Evolutionary conservation across 1,140 invertebrate genomes (phyloP).

Genomic region (Gyrodactylus bullatarudis): DNA sequence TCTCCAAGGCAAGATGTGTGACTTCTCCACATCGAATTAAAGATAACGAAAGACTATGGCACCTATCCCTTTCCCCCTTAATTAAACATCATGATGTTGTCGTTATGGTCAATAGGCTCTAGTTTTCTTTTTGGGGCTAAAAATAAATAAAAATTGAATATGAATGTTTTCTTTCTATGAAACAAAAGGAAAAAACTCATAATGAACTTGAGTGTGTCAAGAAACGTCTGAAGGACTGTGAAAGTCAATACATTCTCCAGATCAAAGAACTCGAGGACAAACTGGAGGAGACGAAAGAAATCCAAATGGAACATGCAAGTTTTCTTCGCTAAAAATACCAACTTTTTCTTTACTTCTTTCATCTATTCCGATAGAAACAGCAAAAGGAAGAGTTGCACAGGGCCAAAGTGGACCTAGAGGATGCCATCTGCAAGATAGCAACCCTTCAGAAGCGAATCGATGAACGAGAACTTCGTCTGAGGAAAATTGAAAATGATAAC

Average conservation of each 20-base stretch:
- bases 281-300: not conserved
- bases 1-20: no score
- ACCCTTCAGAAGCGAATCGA: conserved; percentile 3
- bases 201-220: not conserved
- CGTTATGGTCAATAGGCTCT: no score
- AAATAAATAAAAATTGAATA: not conserved
- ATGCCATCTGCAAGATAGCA: not conserved
- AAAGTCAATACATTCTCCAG: not conserved
- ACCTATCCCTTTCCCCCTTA: no score
- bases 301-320: not conserved
- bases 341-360: not conserved
- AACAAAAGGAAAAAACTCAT: not conserved
- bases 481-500: conserved; percentile 5
- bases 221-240: not conserved
- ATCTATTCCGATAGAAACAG: not conserved
- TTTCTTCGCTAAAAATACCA: not conserved
- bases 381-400: not conserved
- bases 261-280: conserved; percentile 3
- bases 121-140: not conserved
- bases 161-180: no score
- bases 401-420: not conserved
- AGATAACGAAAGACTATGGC: no score
- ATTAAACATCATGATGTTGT: no score
- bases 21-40: no score
- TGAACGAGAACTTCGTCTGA: conserved; percentile 1